These are phyloP conservation scores for Cynopterus sphinx DNA, from an alignment of 2,797 vertebrate genomes.

Conservation along the genomic window DNA sequence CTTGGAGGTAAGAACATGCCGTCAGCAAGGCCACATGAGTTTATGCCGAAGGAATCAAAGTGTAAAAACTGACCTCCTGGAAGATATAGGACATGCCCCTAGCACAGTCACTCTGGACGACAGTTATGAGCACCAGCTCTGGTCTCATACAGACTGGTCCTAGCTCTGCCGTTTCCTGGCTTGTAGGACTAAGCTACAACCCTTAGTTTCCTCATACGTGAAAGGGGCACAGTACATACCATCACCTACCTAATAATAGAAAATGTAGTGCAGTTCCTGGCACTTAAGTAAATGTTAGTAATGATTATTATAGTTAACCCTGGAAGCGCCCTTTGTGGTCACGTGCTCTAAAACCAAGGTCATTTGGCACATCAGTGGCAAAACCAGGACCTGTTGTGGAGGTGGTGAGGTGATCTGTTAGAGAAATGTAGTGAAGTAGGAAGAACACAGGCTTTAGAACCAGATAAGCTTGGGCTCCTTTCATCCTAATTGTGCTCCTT, in stretches of 20 bases:
- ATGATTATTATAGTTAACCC: neutral
- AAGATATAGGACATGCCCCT: neutral
- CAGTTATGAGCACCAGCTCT: neutral
- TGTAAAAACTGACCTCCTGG: slow-evolving; percentile 21
- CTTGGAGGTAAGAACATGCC: neutral
- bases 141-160: neutral
- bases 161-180: neutral
- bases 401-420: neutral
- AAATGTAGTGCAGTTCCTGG: neutral
- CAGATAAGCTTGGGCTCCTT: neutral
- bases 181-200: slow-evolving; percentile 18
- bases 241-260: neutral
- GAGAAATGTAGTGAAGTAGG: neutral
- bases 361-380: neutral
- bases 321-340: neutral
- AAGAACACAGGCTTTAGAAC: neutral
- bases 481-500: neutral
- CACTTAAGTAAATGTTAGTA: neutral
- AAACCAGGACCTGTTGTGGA: neutral
- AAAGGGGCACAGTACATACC: neutral
- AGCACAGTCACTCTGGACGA: neutral
- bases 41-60: neutral
- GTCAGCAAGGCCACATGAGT: neutral
- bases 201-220: slow-evolving; percentile 15
- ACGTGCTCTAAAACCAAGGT: neutral